These are phyloP conservation scores for Trematomus loennbergii DNA, from an alignment of 2,113 vertebrate genomes.

Conservation along the genomic window DNA sequence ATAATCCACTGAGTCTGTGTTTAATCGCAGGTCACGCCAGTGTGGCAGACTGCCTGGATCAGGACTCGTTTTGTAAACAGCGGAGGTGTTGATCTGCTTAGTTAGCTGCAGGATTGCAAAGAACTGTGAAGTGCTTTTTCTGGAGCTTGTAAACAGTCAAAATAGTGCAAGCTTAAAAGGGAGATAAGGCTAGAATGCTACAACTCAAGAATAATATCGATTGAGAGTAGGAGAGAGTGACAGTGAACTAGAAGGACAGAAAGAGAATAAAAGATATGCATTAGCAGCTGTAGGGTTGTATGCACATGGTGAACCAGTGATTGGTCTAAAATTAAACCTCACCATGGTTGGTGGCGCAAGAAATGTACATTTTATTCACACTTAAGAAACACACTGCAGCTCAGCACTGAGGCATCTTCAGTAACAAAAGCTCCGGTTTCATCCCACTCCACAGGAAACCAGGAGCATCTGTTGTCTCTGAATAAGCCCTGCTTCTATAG, in stretches of 20 bases:
- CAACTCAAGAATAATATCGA: slow-evolving; percentile 6
- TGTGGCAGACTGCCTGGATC: slow-evolving; percentile 24
- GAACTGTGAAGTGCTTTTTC: neutral
- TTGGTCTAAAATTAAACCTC: slow-evolving; percentile 77
- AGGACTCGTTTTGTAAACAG: slow-evolving; percentile 23
- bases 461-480: slow-evolving; percentile 53
- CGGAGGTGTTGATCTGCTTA: slow-evolving; percentile 37
- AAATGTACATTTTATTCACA: slow-evolving; percentile 63
- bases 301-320: slow-evolving; percentile 53
- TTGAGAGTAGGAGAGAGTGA: slow-evolving; percentile 7
- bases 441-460: slow-evolving; percentile 44
- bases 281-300: slow-evolving; percentile 65
- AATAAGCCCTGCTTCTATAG: slow-evolving; percentile 35
- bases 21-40: slow-evolving; percentile 46
- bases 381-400: slow-evolving; percentile 41
- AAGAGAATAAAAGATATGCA: slow-evolving; percentile 43
- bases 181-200: slow-evolving; percentile 4
- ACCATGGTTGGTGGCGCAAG: slow-evolving; percentile 56
- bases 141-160: neutral
- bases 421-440: slow-evolving; percentile 51
- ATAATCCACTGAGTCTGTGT: slow-evolving; percentile 31
- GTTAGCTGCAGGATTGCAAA: neutral
- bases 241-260: neutral
- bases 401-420: slow-evolving; percentile 36
- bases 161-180: neutral